Base-by-base conservation (phyloP, 2,113 vertebrate species). In the Telmatochromis brichardi region DNA sequence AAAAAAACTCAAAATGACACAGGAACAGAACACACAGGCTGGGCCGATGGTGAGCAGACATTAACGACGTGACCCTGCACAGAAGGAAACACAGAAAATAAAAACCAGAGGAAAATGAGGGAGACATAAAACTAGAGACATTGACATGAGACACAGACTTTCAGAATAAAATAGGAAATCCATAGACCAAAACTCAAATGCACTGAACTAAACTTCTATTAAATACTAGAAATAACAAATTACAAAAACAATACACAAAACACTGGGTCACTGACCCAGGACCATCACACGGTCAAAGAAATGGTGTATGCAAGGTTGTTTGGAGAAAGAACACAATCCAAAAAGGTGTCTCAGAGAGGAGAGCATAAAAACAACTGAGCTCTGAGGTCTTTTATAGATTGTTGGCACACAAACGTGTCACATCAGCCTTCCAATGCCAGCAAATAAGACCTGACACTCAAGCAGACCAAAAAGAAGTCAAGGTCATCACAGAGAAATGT, bases 21-120 rank as follows among this genome's bases (percentile, higher is more conserved):
- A 57, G 54, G 12, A 57, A 57, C 23, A 57, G 54, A 57, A 57
- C 54, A 57, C 54, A 57, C 54, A 57, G 12, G 23, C 1, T 3
- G 55, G 23, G 0, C 55, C 3, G 1, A 28, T 28, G 2, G 55
- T 57, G 3, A 57, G 23, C 23, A 28, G 55, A 57, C 0, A 0
- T 57, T 28, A 57, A 57, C 0, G 23, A 26, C 12, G 23, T 14
- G 12, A 57, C 23, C 54, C 54, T 57, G 54, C 23, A 28, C 23
- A 57, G 23, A 57, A 57, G 54, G 0, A 57, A 57, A 28, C 54
- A 57, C 54, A 28, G 54, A 57, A 57, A 57, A 57, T 57, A 57
- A 55, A 13, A 0, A 26, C 21, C 2, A 5, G 21, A 55, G 2
- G 54, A 55, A 55, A 26, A 55, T 55, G 6, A 55, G 53, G 53